Evolutionary conservation across 2,113 vertebrate species (phyloP), one percentile per base, ranked within the genome.

Genomic region (Corynorhinus townsendii): DNA sequence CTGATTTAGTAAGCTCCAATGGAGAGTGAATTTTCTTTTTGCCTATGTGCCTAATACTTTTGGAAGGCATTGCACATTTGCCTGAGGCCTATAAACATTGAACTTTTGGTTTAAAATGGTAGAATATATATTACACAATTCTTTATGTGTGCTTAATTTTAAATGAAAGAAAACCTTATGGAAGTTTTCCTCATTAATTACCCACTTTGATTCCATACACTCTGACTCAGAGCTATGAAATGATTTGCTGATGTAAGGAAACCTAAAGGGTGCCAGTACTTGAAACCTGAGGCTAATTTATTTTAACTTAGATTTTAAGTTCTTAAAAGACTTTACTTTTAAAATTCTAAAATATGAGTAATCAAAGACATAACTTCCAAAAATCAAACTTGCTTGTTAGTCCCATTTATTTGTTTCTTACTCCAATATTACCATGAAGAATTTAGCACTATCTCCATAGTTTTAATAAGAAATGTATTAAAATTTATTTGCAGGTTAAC

Each of bases 1-100:
- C 72, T 96, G 90, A 96, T 94, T 97, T 93, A 94, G 66, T 97
- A 91, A 62, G 84, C 72, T 95, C 75, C 62, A 90, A 22, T 81
- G 54, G 81, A 94, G 81, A 90, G 14, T 92, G 87, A 96, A 96
- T 97, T 95, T 96, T 95, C 89, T 93, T 89, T 71, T 95, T 93
- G 66, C 90, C 49, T 93, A 12, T 76, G 45, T 94, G 66, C 80
- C 86, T 96, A 91, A 97, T 97, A 80, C 35, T 90, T 95, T 96
- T 94, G 92, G 90, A 97, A 96, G 75, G 80, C 72, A 88, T 35
- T 89, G 79, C 86, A 24, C 79, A 45, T 92, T 96, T 96, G 87
- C 96, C 96, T 43, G 72, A 90, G 81, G 95, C 80, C 62, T 88
- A 5, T 84, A 94, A 97, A 93, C 91, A 94, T 33, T 86, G 92